Evolutionary conservation across 1,140 invertebrate species (phyloP).

Genomic region (Bombus terrestris): DNA sequence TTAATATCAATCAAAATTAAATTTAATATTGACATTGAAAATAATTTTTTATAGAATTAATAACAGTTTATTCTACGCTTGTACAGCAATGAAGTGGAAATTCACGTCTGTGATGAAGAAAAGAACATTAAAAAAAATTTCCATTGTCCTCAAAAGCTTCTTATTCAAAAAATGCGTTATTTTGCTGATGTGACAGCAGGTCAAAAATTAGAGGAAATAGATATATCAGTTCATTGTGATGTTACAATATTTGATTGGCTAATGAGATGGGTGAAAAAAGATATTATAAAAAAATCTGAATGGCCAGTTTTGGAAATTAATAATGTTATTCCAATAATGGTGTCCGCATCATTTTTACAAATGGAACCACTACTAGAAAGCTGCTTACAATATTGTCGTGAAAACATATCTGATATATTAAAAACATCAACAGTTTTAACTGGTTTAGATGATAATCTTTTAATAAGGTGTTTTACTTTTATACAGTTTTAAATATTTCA

Average conservation of each 20-base stretch:
- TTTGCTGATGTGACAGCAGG: conserved; percentile 94
- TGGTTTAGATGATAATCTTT: conserved; percentile 91
- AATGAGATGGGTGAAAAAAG: conserved; percentile 96
- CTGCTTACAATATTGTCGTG: conserved; percentile 91
- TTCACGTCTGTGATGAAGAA: conserved; percentile 94
- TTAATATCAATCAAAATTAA: neutral
- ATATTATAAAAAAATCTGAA: conserved; percentile 85
- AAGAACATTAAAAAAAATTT: conserved; percentile 95
- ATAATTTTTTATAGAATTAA: conserved; percentile 32
- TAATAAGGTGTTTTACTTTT: conserved; percentile 83
- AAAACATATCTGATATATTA: conserved; percentile 91
- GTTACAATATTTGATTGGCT: conserved; percentile 97
- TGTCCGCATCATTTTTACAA: conserved; percentile 96
- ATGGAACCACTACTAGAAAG: conserved; percentile 94
- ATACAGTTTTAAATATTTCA: conserved; percentile 12
- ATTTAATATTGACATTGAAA: neutral
- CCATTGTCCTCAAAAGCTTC: conserved; percentile 91
- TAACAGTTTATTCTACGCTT: conserved; percentile 11
- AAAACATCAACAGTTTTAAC: conserved; percentile 90
- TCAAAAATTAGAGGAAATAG: conserved; percentile 95
- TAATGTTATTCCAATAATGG: conserved; percentile 95
- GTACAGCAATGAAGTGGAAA: conserved; percentile 90
- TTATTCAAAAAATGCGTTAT: conserved; percentile 96
- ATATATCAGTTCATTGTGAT: conserved; percentile 98
- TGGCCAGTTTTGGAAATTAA: conserved; percentile 90